Base-by-base conservation (phyloP, 1,140 invertebrate species). In the Neocloeon triangulifer region DNA sequence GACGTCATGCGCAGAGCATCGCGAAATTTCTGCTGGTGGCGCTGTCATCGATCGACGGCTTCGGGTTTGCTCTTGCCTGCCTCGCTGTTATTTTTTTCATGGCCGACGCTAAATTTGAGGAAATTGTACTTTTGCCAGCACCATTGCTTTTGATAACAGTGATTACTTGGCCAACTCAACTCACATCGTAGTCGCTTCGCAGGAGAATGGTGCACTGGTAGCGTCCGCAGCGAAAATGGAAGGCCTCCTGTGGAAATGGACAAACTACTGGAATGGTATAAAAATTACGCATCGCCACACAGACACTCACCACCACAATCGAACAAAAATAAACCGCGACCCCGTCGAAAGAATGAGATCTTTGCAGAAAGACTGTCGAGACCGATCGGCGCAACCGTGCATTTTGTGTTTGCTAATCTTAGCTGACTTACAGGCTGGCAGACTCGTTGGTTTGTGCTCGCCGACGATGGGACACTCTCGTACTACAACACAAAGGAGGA, bases 401-500 rank as follows among this genome's bases (percentile, higher is more conserved):
- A 19, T 22, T 14, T 39, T 22, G 22, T 15, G 14, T 28, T 2
- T 21, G n/a, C 9, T 35, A 25, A 10, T 31, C 39, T 46, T 38
- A 3, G 19, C 4, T 5, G 3, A n/a, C 30, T 48, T 55, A 7
- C 46, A 79, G 78, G 76, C 37, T 82, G 78, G 78, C 77, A 82
- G 52, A 77, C 75, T 14, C 60, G 78, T 46, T 82, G 75, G 75
- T 82, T 82, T 60, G 61, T 81, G 26, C 55, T 81, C 40, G n/a
- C n/a, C n/a, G 73, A 79, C 42, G 68, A 79, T 57, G 76, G 76
- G 20, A 63, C 78, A 29, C 47, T 81, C 41, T 74, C 74, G 1
- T 82, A 82, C 50, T 82, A 80, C 48, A 74, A 76, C 50, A 78
- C 75, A 4, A 66, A 76, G 46, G 75, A 80, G 39, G 76, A 80